Percentiles rank a stretch among this genome's conserved stretches.
These are phyloP conservation scores for Vanessa tameamea DNA, from an alignment of 1,140 invertebrate genomes.

Conservation along the genomic window DNA sequence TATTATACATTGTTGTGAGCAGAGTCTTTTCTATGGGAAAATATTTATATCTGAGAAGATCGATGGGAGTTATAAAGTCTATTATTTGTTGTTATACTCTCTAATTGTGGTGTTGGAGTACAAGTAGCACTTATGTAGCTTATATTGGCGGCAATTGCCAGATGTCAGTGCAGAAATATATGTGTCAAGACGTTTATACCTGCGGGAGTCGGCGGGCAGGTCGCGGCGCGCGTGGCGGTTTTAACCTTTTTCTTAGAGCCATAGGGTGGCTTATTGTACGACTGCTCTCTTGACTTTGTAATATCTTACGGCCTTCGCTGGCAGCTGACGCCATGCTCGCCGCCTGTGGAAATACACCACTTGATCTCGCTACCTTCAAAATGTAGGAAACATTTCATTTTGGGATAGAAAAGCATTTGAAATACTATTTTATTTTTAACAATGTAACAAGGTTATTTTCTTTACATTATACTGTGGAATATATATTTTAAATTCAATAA, in stretches of 20 bases:
- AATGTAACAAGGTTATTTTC: background rate
- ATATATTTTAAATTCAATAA: too few relatives aligned
- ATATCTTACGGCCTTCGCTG: constrained; percentile 67
- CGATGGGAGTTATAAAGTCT: background rate
- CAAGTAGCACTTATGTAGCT: constrained; percentile 14
- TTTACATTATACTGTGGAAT: background rate
- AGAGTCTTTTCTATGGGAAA: too few relatives aligned
- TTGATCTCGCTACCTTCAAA: constrained; percentile 37
- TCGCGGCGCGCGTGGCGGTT: constrained; percentile 56
- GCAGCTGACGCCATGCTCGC: constrained; percentile 74
- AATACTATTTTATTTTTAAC: constrained; percentile 1
- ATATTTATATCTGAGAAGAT: too few relatives aligned
- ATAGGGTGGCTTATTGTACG: constrained; percentile 71
- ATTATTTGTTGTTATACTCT: background rate
- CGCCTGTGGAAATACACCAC: constrained; percentile 57
- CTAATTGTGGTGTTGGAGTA: constrained; percentile 27
- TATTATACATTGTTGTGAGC: too few relatives aligned
- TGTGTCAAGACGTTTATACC: constrained; percentile 57
- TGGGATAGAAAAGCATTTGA: constrained; percentile 15
- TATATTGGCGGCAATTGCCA: constrained; percentile 42
- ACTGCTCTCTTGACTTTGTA: constrained; percentile 65
- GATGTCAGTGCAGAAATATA: constrained; percentile 47
- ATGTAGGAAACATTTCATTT: constrained; percentile 33
- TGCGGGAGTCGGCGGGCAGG: constrained; percentile 69
- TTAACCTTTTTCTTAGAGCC: constrained; percentile 64